phyloP scores from a whole-genome alignment of 2,113 vertebrate species.

The Naja naja region DNA sequence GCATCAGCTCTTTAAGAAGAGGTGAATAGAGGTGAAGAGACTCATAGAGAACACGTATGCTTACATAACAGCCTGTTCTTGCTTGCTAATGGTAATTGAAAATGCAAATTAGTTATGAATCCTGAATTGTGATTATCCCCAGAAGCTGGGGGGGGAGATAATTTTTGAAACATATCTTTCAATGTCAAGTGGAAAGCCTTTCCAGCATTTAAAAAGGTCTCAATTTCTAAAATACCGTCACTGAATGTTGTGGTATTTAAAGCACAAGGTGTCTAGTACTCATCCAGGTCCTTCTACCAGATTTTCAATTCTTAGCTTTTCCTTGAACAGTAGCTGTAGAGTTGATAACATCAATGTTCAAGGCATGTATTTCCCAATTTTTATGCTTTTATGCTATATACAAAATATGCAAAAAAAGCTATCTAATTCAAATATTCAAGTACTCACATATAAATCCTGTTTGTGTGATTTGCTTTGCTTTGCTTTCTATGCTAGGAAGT shows the following conservation, averaged over 20 bases:
- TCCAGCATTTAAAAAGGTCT: not conserved
- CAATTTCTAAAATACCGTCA: not conserved
- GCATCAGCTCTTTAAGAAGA: not conserved
- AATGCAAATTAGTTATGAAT: not conserved
- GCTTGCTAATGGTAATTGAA: not conserved
- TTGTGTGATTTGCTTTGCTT: constrained; percentile 25
- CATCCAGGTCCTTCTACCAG: not conserved
- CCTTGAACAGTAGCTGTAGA: not conserved
- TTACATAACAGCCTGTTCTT: not conserved
- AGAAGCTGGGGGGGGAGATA: not conserved
- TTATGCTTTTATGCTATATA: not conserved
- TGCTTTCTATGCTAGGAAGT: constrained; percentile 78
- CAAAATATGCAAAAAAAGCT: not conserved
- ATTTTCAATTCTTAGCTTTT: not conserved
- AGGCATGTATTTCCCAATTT: not conserved
- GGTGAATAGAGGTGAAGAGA: not conserved
- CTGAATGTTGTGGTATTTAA: not conserved
- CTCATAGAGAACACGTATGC: not conserved
- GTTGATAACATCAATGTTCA: not conserved
- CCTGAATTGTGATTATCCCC: too few relatives aligned
- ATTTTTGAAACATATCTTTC: too few relatives aligned
- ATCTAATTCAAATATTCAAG: not conserved
- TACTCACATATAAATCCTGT: not conserved
- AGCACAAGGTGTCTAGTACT: not conserved
- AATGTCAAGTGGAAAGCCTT: not conserved